phyloP scores from a whole-genome alignment of 2,888 invertebrate genomes.

The Stratiomys singularior region DNA sequence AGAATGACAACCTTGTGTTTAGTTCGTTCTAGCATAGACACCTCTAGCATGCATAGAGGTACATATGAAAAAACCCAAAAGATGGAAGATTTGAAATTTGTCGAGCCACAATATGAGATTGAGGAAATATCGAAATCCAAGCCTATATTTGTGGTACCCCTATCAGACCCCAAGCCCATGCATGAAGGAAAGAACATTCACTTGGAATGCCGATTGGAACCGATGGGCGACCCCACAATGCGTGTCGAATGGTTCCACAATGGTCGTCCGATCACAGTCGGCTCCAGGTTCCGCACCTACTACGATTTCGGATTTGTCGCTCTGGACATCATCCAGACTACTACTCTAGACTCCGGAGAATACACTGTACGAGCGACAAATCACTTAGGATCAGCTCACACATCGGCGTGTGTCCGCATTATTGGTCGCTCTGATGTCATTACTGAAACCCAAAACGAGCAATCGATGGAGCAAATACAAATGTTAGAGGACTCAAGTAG shows the following conservation, averaged over 20 bases:
- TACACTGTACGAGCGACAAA: constrained; percentile 95
- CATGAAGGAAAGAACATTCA: constrained; percentile 91
- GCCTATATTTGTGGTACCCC: constrained; percentile 91
- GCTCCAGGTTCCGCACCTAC: constrained; percentile 92
- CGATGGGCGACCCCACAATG: constrained; percentile 96
- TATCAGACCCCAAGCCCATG: constrained; percentile 86
- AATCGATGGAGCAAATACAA: constrained; percentile 91
- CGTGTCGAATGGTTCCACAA: constrained; percentile 96
- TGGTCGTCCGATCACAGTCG: constrained; percentile 87
- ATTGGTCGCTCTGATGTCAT: constrained; percentile 84
- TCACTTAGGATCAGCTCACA: constrained; percentile 91
- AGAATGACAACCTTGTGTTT: constrained; percentile 54
- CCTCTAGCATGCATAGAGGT: constrained; percentile 88
- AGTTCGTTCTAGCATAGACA: constrained; percentile 90
- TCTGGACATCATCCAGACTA: constrained; percentile 92
- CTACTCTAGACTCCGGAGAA: constrained; percentile 93
- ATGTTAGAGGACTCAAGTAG: constrained; percentile 84
- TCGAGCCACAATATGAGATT: constrained; percentile 88
- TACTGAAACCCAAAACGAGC: constrained; percentile 91
- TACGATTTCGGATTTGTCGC: constrained; percentile 98
- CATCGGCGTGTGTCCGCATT: constrained; percentile 88
- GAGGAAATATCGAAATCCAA: constrained; percentile 94
- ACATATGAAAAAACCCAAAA: constrained; percentile 88
- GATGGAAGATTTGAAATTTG: constrained; percentile 85
- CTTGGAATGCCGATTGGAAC: constrained; percentile 90